phyloP scores from a whole-genome alignment of 2,113 vertebrate genomes.

The Galbula dea region DNA sequence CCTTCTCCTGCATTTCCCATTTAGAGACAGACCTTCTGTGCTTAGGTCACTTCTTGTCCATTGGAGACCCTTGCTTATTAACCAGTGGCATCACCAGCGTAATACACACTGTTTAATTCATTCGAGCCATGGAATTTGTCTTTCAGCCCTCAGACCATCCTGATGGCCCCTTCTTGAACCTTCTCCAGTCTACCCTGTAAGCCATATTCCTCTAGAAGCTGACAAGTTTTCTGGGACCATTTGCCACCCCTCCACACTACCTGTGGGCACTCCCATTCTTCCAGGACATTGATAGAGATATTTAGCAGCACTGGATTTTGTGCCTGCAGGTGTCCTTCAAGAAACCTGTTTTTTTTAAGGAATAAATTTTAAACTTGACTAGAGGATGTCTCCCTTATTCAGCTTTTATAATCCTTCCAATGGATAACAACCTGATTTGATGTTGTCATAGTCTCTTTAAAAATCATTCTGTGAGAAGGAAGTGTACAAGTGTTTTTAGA shows the following conservation, averaged over 20 bases:
- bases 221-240: neutral
- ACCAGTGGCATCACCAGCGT: neutral
- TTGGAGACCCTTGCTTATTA: neutral
- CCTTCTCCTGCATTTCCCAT: neutral
- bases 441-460: neutral
- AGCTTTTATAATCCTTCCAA: neutral
- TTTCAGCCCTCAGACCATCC: neutral
- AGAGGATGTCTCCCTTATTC: neutral
- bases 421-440: neutral
- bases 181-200: neutral
- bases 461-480: neutral
- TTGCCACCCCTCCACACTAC: neutral
- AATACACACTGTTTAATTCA: neutral
- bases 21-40: neutral
- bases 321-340: neutral
- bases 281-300: neutral
- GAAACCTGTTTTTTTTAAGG: neutral
- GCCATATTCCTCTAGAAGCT: neutral
- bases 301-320: neutral
- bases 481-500: neutral
- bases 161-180: neutral
- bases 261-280: neutral
- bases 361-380: neutral
- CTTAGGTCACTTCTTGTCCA: neutral
- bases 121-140: neutral